A percentile compares a stretch with the other conserved stretches of the same genome.
These are phyloP conservation scores for Hyalella azteca DNA, from an alignment of 2,888 invertebrate genomes.

Conservation along the genomic window DNA sequence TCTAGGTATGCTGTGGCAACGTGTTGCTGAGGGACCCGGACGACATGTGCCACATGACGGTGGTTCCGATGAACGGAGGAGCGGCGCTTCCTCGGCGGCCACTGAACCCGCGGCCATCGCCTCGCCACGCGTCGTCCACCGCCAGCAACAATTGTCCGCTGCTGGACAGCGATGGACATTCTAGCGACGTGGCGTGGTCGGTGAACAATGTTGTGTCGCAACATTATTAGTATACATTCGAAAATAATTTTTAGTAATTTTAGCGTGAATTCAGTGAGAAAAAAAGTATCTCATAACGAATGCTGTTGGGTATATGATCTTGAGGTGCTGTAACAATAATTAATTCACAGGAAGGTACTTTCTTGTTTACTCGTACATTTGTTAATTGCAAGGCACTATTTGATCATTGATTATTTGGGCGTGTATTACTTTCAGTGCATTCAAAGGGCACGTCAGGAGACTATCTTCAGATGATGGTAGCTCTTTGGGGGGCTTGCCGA, in stretches of 20 bases:
- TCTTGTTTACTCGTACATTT: too few species aligned
- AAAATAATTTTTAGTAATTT: too few species aligned
- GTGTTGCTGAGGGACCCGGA: conserved; percentile 47
- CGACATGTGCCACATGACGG: conserved; percentile 39
- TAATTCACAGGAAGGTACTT: too few species aligned
- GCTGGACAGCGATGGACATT: conserved; percentile 20
- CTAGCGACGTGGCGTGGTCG: not conserved
- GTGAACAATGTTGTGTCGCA: too few species aligned
- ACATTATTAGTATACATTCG: too few species aligned
- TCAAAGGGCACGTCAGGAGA: not conserved
- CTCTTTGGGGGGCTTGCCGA: conserved; percentile 9
- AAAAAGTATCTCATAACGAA: too few species aligned
- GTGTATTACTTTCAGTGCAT: too few species aligned
- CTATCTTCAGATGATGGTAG: not conserved
- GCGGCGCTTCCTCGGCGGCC: not conserved
- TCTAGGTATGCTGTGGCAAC: conserved; percentile 55
- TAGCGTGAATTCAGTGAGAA: too few species aligned
- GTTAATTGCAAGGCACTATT: too few species aligned
- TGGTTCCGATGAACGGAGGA: not conserved
- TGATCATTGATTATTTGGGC: too few species aligned
- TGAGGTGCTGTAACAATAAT: too few species aligned
- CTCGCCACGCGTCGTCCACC: not conserved
- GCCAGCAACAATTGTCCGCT: not conserved
- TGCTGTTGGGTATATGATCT: too few species aligned
- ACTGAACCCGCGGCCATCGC: not conserved